Conservation (phyloP, 2,888 invertebrate genomes). For the Leptodirus hochenwartii region DNA sequence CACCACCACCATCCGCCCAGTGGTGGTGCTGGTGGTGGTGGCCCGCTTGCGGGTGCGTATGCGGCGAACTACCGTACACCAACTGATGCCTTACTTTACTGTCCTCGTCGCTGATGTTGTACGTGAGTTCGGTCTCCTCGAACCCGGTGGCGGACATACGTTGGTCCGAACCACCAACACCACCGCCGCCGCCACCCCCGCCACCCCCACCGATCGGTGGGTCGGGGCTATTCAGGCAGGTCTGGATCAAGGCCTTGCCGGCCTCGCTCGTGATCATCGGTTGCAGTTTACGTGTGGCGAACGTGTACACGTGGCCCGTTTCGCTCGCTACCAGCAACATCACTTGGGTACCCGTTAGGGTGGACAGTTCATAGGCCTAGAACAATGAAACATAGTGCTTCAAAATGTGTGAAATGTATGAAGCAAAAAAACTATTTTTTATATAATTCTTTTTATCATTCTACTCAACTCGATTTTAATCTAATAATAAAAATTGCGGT, state of each 20-base stretch:
- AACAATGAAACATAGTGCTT: no score
- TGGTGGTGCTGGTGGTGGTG: slow-evolving; percentile 26
- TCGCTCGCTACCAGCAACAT: slow-evolving; percentile 98
- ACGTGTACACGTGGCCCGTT: slow-evolving; percentile 99
- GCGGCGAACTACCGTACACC: slow-evolving; percentile 55
- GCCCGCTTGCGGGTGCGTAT: slow-evolving; percentile 46
- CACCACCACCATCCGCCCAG: slow-evolving; percentile 13
- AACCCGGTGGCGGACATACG: slow-evolving; percentile 97
- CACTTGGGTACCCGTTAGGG: slow-evolving; percentile 97
- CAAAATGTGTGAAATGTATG: slow-evolving; percentile 11
- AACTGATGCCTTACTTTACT: slow-evolving; percentile 96
- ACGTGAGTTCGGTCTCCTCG: slow-evolving; percentile 96
- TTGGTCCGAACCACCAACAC: slow-evolving; percentile 56
- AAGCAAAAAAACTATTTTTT: no score
- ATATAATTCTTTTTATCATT: no score
- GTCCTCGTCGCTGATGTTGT: slow-evolving; percentile 88
- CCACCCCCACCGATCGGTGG: slow-evolving; percentile 47
- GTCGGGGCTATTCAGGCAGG: slow-evolving; percentile 94
- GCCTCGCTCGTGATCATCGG: slow-evolving; percentile 98
- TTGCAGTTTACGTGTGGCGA: slow-evolving; percentile 94
- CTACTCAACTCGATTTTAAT: no score
- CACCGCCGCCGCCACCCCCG: slow-evolving; percentile 38
- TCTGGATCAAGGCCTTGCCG: slow-evolving; percentile 95
- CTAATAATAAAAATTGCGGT: no score
- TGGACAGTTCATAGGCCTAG: slow-evolving; percentile 98